phyloP scores from a whole-genome alignment of 2,797 vertebrate species.

The Falco berigora region DNA sequence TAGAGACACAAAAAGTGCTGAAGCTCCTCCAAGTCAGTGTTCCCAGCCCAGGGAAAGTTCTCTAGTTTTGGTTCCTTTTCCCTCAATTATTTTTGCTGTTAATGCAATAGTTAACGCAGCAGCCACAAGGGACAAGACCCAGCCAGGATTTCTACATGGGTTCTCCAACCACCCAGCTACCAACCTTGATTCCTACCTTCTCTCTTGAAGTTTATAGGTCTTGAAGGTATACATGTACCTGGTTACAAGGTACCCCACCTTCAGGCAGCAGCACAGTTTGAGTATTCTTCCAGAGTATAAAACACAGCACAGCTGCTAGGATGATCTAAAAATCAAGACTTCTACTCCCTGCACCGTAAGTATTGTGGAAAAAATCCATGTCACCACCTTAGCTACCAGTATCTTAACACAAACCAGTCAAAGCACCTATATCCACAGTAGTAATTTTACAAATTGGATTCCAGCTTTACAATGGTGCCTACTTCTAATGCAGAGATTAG shows the following conservation, averaged over 20 bases:
- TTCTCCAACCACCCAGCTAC: neutral
- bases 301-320: neutral
- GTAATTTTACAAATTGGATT: neutral
- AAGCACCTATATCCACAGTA: neutral
- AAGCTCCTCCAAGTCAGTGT: neutral
- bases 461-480: neutral
- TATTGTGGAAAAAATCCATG: fast-evolving
- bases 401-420: neutral
- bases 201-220: neutral
- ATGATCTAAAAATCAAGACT: neutral
- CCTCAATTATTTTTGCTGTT: neutral
- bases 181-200: neutral
- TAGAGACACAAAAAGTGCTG: neutral
- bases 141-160: neutral
- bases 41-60: neutral
- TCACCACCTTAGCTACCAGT: neutral
- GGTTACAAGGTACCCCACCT: neutral
- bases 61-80: neutral
- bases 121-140: neutral
- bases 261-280: neutral
- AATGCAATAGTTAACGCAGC: neutral
- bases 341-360: fast-evolving
- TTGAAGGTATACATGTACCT: neutral
- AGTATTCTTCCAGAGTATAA: neutral
- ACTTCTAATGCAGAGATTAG: neutral